These are phyloP conservation scores for Poeciliopsis turneri DNA, from an alignment of 2,797 vertebrate species.

Conservation along the genomic window DNA sequence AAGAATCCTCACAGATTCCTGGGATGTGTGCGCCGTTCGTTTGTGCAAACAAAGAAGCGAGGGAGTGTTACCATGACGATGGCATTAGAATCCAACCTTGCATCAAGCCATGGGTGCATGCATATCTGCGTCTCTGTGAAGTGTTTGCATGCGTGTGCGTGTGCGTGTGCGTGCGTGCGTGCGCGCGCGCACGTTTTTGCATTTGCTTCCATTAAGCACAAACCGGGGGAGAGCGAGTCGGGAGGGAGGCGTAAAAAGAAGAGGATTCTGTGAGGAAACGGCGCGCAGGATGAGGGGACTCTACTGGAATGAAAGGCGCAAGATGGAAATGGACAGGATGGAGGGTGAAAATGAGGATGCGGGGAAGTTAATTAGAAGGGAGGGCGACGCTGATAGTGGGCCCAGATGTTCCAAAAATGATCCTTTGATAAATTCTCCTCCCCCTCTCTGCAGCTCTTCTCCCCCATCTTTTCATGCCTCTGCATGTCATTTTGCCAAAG, in stretches of 20 bases:
- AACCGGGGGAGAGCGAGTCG: slow-evolving; percentile 8
- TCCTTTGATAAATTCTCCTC: slow-evolving; percentile 49
- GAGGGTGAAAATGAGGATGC: slow-evolving; percentile 47
- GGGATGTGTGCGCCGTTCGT: slow-evolving; percentile 66
- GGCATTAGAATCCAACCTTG: slow-evolving; percentile 77
- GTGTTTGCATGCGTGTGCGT: slow-evolving; percentile 2
- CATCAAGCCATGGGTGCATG: slow-evolving; percentile 59
- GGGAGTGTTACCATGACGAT: slow-evolving; percentile 85
- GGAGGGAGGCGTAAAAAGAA: slow-evolving; percentile 3
- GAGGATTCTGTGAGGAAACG: slow-evolving; percentile 7
- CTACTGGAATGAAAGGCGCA: slow-evolving; percentile 28
- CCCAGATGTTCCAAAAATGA: slow-evolving; percentile 80
- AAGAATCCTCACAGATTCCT: slow-evolving; percentile 75
- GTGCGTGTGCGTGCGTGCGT: slow-evolving; percentile 12
- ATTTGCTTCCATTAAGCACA: slow-evolving; percentile 39
- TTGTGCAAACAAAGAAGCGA: slow-evolving; percentile 66
- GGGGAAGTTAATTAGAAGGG: slow-evolving; percentile 60
- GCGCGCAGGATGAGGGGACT: slow-evolving; percentile 14
- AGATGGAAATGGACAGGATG: slow-evolving; percentile 41
- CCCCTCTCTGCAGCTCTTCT: slow-evolving; percentile 1
- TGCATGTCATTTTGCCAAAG: slow-evolving; percentile 57
- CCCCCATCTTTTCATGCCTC: slow-evolving; percentile 43
- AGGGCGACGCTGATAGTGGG: slow-evolving; percentile 63
- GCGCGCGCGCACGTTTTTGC: slow-evolving; percentile 3
- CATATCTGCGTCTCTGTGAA: slow-evolving; percentile 48